Evolutionary conservation across 1,140 invertebrate species (phyloP).

Genomic region (Aphelinus atriplicis): DNA sequence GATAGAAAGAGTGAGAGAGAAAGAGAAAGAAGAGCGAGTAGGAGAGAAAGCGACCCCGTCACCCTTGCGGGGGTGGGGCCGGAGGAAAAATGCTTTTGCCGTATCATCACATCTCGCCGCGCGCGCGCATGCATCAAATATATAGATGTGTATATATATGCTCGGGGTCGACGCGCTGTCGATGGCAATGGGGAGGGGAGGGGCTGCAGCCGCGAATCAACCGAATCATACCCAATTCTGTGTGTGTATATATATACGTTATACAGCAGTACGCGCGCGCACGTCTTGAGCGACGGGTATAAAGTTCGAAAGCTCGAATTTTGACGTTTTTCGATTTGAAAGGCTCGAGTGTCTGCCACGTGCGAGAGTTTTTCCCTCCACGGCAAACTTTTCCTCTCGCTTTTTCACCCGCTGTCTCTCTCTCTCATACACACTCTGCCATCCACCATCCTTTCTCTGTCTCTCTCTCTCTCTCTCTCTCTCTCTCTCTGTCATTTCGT

Average conservation of each 20-base stretch:
- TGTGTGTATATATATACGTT: not conserved
- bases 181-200: not conserved
- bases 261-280: not conserved
- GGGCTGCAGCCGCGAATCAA: conserved; percentile 3
- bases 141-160: not conserved
- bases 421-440: not conserved
- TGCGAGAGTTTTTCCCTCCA: conserved; percentile 9
- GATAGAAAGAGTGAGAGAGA: not conserved
- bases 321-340: conserved; percentile 34
- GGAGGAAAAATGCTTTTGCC: conserved; percentile 33
- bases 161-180: conserved; percentile 2
- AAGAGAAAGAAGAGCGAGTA: not conserved
- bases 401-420: not conserved
- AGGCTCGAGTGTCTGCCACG: not conserved
- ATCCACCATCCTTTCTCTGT: not conserved
- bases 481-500: conserved; percentile 3
- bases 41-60: not conserved
- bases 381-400: not conserved
- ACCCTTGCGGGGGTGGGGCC: not conserved
- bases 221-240: conserved; percentile 16
- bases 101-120: conserved; percentile 22
- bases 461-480: conserved; percentile 8
- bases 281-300: conserved; percentile 15
- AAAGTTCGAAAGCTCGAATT: conserved; percentile 17
- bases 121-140: conserved; percentile 1